Evolutionary conservation across 2,888 invertebrate species (phyloP).

Genomic region (Beris chalybata): DNA sequence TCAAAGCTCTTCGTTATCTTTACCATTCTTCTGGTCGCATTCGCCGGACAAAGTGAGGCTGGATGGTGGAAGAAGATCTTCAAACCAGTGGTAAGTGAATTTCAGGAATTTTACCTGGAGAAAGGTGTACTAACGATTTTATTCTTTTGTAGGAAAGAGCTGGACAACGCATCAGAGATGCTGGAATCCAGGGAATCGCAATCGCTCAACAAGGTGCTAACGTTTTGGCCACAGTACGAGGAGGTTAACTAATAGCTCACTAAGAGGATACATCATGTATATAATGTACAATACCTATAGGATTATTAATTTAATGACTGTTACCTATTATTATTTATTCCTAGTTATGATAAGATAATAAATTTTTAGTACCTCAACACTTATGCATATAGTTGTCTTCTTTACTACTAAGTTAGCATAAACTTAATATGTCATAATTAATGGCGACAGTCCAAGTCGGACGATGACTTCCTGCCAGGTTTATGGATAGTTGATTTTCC

Average conservation of each 20-base stretch:
- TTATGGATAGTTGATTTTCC: too few relatives aligned
- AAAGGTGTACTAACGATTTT: not conserved
- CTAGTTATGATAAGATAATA: too few relatives aligned
- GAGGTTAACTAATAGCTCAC: not conserved
- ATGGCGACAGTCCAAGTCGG: too few relatives aligned
- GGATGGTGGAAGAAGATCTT: slow-evolving; percentile 16
- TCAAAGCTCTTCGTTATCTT: slow-evolving; percentile 21
- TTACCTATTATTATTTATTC: too few relatives aligned
- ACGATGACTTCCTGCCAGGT: too few relatives aligned
- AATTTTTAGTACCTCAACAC: too few relatives aligned
- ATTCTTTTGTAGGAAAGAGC: slow-evolving; percentile 13
- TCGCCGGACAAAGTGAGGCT: slow-evolving; percentile 16
- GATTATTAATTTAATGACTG: too few relatives aligned
- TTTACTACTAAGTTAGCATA: too few relatives aligned
- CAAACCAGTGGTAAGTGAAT: slow-evolving; percentile 19
- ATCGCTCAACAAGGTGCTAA: slow-evolving; percentile 23
- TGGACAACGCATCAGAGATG: slow-evolving; percentile 21
- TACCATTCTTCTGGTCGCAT: slow-evolving; percentile 3
- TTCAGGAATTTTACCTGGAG: not conserved
- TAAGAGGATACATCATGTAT: too few relatives aligned
- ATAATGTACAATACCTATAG: too few relatives aligned
- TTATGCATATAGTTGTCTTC: too few relatives aligned
- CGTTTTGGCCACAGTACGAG: slow-evolving; percentile 18
- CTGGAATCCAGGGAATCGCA: slow-evolving; percentile 4
- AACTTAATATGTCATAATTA: too few relatives aligned